Evolutionary conservation across 2,113 vertebrate species (phyloP).

Genomic region (Labrus mixtus): DNA sequence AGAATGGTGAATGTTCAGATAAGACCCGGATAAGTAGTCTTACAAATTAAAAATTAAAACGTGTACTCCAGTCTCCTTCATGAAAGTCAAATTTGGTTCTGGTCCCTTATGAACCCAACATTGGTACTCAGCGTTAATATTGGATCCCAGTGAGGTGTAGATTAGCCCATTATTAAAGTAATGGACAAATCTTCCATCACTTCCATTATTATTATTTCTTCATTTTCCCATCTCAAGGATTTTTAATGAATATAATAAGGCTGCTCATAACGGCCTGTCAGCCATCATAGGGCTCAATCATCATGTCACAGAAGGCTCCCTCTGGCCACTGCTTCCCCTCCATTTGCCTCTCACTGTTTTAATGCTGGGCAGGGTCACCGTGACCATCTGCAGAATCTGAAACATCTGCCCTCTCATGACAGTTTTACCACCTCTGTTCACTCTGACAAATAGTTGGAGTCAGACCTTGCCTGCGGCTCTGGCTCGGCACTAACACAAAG

Average conservation of each 20-base stretch:
- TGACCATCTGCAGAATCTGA: constrained; percentile 28
- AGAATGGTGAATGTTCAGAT: too few relatives aligned
- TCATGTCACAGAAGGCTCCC: not conserved
- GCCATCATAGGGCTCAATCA: not conserved
- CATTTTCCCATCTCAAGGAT: not conserved
- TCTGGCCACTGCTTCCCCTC: not conserved
- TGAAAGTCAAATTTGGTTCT: too few relatives aligned
- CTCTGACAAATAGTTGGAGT: constrained; percentile 52
- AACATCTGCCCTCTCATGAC: constrained; percentile 27
- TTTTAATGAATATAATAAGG: not conserved
- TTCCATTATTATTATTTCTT: not conserved
- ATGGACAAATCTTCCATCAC: too few relatives aligned
- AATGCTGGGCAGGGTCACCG: not conserved
- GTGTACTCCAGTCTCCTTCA: too few relatives aligned
- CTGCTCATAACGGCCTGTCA: not conserved
- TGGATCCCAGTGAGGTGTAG: too few relatives aligned
- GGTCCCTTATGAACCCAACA: too few relatives aligned
- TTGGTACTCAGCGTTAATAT: too few relatives aligned
- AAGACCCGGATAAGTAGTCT: too few relatives aligned
- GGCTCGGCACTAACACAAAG: constrained; percentile 52
- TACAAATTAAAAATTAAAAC: too few relatives aligned
- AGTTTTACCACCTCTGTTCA: constrained; percentile 38
- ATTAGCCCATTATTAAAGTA: too few relatives aligned
- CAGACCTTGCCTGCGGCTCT: constrained; percentile 51
- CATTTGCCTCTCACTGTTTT: not conserved